Evolutionary conservation across 1,140 invertebrate genomes (phyloP).

Genomic region (Homalodisca vitripennis): DNA sequence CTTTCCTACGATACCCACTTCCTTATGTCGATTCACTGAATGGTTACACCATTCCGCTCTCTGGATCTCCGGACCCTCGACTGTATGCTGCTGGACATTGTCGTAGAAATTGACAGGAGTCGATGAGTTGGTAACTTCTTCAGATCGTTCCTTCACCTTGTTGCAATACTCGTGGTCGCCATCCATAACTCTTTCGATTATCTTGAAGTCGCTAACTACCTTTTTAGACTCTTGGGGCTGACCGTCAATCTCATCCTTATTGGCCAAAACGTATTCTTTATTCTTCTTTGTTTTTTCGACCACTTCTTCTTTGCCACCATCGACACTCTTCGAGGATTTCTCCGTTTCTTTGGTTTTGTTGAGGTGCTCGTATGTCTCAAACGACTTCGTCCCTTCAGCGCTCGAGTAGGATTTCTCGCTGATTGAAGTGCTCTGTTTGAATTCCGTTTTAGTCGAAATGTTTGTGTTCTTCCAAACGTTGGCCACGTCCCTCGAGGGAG

Average conservation of each 20-base stretch:
- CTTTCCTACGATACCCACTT: neutral
- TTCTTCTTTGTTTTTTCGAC: conserved; percentile 21
- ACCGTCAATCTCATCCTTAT: conserved; percentile 10
- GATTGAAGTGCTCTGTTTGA: conserved; percentile 14
- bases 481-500: neutral
- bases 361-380: conserved; percentile 14
- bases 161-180: conserved; percentile 17
- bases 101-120: conserved; percentile 10
- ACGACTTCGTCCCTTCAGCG: neutral
- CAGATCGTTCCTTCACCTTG: conserved; percentile 4
- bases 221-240: conserved; percentile 4
- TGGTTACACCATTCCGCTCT: neutral
- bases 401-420: conserved; percentile 15
- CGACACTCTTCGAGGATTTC: neutral
- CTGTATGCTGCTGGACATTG: neutral
- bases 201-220: conserved; percentile 12
- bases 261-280: conserved; percentile 13
- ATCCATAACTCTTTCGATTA: conserved; percentile 4
- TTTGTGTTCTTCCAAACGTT: conserved; percentile 13
- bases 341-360: conserved; percentile 23
- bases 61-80: neutral
- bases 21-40: neutral
- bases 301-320: conserved; percentile 19
- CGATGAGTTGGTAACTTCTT: neutral
- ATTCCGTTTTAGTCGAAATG: neutral